Percentiles rank a stretch among this genome's conserved stretches.
Conservation (phyloP, 2,113 vertebrate species). For the Strix aluco region DNA sequence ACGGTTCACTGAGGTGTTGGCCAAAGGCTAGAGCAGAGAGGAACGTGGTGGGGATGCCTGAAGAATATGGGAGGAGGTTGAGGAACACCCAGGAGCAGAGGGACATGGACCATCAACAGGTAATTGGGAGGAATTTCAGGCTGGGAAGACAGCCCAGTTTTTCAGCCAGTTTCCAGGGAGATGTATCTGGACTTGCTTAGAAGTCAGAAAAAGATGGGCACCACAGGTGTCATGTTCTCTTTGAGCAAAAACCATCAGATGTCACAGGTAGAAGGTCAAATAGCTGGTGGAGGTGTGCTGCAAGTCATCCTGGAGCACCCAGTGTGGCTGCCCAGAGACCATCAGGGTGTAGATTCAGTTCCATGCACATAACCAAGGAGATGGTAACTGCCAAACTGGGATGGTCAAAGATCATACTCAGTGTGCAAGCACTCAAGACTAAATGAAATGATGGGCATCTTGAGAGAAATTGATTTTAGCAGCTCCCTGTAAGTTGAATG, state of each 20-base stretch:
- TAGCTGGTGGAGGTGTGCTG: background rate
- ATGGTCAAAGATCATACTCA: background rate
- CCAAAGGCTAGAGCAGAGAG: background rate
- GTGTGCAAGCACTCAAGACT: background rate
- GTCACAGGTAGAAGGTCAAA: background rate
- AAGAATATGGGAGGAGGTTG: background rate
- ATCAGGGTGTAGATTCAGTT: background rate
- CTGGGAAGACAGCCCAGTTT: background rate
- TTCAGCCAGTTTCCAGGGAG: background rate
- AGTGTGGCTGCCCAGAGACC: background rate
- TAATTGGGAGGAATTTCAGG: background rate
- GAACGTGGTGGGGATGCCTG: background rate
- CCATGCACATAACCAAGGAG: background rate
- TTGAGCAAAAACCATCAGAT: background rate
- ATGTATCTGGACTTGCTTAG: background rate
- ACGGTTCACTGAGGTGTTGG: background rate
- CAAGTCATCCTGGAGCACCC: background rate
- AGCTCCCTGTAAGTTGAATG: background rate
- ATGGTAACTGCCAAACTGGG: too few species aligned
- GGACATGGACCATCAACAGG: background rate
- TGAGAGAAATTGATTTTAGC: background rate
- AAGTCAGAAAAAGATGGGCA: background rate
- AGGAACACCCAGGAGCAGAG: background rate
- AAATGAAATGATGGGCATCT: background rate
- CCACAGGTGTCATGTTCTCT: background rate